Base-by-base conservation (phyloP, 1,140 invertebrate genomes). In the Bombus haemorrhoidalis region DNA sequence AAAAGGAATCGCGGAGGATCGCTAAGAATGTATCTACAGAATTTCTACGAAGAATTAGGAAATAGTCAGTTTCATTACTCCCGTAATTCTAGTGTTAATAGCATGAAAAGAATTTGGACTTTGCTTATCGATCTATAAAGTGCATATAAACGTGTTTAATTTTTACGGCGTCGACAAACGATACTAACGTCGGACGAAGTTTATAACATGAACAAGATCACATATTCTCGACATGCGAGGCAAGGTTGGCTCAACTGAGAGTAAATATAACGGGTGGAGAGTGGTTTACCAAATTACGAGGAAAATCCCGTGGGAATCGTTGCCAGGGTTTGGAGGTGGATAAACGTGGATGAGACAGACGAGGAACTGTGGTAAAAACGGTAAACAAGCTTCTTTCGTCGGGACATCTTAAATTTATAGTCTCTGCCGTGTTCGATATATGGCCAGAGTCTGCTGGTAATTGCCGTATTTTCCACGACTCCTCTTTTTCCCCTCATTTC, bases 351-450 rank as follows among this genome's bases (percentile, higher is more conserved):
- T 28, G 81, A 76, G 66, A 71, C 43, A 37, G 71, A 83, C 53
- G 77, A 77, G 86, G 53, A 39, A 41, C 32, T 41, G 28, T 39
- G 28, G 59, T n/a, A 86, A 88, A 86, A 89, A 88, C 88, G 69
- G 87, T 89, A 86, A 89, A 89, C 87, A 89, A 89, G 88, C 53
- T 89, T 86, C 78, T 89, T 89, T 78, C 34, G 83, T 32, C 57
- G 32, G 59, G 39, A 69, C 73, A 68, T 86, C 77, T 85, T 43
- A 87, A 82, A 89, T 89, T 89, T 89, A 86, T 89, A 76, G 32
- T 72, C 25, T 25, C 10, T n/a, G 64, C 75, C 64, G 41, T 28
- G 69, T 87, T 62, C 71, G 34, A 62, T 73, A 37, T 76, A 77
- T 57, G 22, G 41, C 41, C 41, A 37, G 22, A 28, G 59, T 34